Evolutionary conservation across 1,140 invertebrate genomes (phyloP).

Genomic region (Belonocnema kinseyi): DNA sequence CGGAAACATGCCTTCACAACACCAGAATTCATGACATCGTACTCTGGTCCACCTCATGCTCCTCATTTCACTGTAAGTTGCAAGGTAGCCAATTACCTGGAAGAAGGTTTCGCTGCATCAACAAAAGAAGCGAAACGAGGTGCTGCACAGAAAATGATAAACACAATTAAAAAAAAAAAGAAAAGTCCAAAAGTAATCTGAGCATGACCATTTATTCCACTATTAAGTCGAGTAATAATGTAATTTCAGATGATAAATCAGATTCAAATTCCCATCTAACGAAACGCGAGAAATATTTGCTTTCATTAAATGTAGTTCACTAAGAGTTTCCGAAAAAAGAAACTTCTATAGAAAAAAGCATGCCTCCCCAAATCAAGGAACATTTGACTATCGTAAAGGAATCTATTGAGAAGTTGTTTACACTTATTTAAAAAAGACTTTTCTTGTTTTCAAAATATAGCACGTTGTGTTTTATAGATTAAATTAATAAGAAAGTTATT

Average conservation of each 20-base stretch:
- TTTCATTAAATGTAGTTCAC: background rate
- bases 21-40: background rate
- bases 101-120: background rate
- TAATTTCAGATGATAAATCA: background rate
- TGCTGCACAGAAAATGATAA: background rate
- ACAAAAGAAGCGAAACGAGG: background rate
- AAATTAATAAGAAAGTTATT: too few relatives aligned
- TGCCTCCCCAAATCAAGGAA: background rate
- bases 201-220: background rate
- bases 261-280: background rate
- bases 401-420: background rate
- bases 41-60: background rate
- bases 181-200: background rate
- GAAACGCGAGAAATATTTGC: background rate
- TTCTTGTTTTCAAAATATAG: background rate
- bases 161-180: background rate
- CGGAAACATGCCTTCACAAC: background rate
- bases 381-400: background rate
- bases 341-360: background rate
- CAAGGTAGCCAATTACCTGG: background rate
- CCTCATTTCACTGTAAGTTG: background rate
- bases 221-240: too few relatives aligned
- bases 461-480: too few relatives aligned
- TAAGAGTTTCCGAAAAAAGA: background rate
- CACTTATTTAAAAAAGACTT: background rate